A percentile compares a stretch with the other conserved stretches of the same genome.
Conservation (phyloP, 2,888 invertebrate species). For the Mythimna pallens region DNA sequence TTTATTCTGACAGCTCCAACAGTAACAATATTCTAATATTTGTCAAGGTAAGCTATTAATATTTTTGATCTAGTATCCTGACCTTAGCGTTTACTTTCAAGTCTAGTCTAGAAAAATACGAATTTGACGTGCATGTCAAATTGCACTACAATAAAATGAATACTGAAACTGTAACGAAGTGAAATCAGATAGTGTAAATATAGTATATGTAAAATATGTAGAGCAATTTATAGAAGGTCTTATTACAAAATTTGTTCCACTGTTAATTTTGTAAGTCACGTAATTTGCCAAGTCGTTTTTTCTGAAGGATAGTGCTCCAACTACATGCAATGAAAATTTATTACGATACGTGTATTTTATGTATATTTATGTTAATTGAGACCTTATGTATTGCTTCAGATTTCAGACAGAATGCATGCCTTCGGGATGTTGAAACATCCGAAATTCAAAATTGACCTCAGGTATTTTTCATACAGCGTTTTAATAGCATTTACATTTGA, state of each 20-base stretch:
- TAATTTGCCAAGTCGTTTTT: slow-evolving; percentile 32
- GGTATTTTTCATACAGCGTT: neutral
- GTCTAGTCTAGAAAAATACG: slow-evolving; percentile 63
- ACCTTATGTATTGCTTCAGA: slow-evolving; percentile 55
- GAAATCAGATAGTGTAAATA: slow-evolving; percentile 20
- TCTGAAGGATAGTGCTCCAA: slow-evolving; percentile 53
- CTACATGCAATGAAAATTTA: slow-evolving; percentile 53
- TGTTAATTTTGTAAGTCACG: slow-evolving; percentile 53
- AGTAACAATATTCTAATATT: slow-evolving; percentile 55
- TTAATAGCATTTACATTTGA: neutral
- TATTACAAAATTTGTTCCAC: slow-evolving; percentile 41
- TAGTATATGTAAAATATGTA: slow-evolving; percentile 26
- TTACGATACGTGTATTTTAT: slow-evolving; percentile 50
- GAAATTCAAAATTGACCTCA: slow-evolving; percentile 28
- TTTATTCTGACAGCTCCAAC: slow-evolving; percentile 36
- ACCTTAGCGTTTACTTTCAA: slow-evolving; percentile 69
- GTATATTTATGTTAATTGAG: slow-evolving; percentile 58
- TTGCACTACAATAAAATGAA: slow-evolving; percentile 54
- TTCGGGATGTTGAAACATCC: slow-evolving; percentile 22
- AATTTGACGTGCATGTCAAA: slow-evolving; percentile 59
- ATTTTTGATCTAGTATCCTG: slow-evolving; percentile 61
- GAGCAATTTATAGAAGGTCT: slow-evolving; percentile 54
- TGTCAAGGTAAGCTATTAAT: slow-evolving; percentile 60
- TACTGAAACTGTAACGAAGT: slow-evolving; percentile 39
- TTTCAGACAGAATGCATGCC: slow-evolving; percentile 35